phyloP scores from a whole-genome alignment of 1,140 invertebrate species.

The Protaetia brevitarsis region DNA sequence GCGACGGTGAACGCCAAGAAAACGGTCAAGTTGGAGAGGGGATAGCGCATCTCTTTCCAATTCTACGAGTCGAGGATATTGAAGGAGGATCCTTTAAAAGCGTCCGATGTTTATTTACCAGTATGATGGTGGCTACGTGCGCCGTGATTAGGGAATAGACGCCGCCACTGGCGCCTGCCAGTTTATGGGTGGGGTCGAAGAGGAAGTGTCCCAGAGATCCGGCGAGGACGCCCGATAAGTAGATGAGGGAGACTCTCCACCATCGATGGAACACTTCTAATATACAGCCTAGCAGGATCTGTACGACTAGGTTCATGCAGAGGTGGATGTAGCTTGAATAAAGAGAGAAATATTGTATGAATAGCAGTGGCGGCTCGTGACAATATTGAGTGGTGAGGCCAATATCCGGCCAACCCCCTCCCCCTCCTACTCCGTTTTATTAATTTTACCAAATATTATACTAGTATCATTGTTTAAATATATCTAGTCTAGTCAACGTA shows the following conservation, averaged over 20 bases:
- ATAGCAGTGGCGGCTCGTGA: too few relatives aligned
- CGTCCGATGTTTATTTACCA: constrained; percentile 59
- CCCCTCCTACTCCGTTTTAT: too few relatives aligned
- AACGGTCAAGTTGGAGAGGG: constrained; percentile 70
- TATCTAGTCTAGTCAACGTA: too few relatives aligned
- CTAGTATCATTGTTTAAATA: too few relatives aligned
- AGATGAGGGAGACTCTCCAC: constrained; percentile 82
- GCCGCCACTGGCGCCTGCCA: constrained; percentile 94
- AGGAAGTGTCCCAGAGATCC: constrained; percentile 85
- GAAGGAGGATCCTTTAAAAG: too few relatives aligned
- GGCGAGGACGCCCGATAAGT: constrained; percentile 77
- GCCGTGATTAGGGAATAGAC: constrained; percentile 92
- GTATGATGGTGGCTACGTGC: constrained; percentile 88
- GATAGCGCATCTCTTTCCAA: constrained; percentile 88
- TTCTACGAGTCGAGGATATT: too few relatives aligned
- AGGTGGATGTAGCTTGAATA: not conserved
- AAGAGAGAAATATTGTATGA: too few relatives aligned
- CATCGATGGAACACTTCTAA: constrained; percentile 94
- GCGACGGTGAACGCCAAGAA: constrained; percentile 68
- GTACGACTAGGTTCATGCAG: constrained; percentile 79
- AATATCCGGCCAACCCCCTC: too few relatives aligned
- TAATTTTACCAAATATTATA: too few relatives aligned
- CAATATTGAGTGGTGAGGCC: too few relatives aligned
- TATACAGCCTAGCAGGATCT: constrained; percentile 87
- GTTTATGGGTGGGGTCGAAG: constrained; percentile 77